Base-by-base conservation (phyloP, 2,113 vertebrate genomes). In the Archocentrus centrarchus region DNA sequence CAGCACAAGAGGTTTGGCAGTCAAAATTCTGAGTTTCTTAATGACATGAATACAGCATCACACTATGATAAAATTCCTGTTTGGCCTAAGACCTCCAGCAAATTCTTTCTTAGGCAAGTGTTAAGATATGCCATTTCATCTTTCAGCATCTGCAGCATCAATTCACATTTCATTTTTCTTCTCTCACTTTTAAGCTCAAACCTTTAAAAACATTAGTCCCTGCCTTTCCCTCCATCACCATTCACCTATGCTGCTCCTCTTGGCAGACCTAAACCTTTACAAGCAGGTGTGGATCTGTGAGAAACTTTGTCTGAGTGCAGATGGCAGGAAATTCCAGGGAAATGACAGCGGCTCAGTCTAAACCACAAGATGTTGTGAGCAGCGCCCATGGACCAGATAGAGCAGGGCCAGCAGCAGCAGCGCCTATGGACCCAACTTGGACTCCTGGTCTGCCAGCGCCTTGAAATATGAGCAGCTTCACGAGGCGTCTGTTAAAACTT, bases 281-380 rank as follows among this genome's bases (percentile, higher is more conserved):
- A 92, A 93, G 90, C 92, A 93, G 93, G 94, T 93, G 93, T 85
- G 89, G 85, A 90, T 93, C 92, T 93, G 90, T 91, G 90, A 92
- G 93, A 94, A 93, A 90, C 78, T 86, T 79, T 60, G 76, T 80
- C 91, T 80, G 82, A 87, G 86, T 66, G 32, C 93, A 92, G 86
- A 94, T 93, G 90, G 88, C 93, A 93, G 94, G 93, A 94, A 94
- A 95, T 95, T 86, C 94, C 93, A 92, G 78, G 61, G 76, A 93
- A 95, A 95, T 93, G 87, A 95, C 92, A 94, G 91, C 64, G 85
- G 77, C 80, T 90, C 53, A 10, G 70, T 93, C 92, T 90, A 94
- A 95, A 95, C 94, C 93, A 85, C 92, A 87, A 88, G 88, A 92
- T 88, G 86, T 83, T 83, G 87, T 76, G 80, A 93, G 84, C 83